A percentile compares a stretch with the other conserved stretches of the same genome.
Evolutionary conservation across 2,888 invertebrate genomes (phyloP).

Genomic region (Dasypogon diadema): DNA sequence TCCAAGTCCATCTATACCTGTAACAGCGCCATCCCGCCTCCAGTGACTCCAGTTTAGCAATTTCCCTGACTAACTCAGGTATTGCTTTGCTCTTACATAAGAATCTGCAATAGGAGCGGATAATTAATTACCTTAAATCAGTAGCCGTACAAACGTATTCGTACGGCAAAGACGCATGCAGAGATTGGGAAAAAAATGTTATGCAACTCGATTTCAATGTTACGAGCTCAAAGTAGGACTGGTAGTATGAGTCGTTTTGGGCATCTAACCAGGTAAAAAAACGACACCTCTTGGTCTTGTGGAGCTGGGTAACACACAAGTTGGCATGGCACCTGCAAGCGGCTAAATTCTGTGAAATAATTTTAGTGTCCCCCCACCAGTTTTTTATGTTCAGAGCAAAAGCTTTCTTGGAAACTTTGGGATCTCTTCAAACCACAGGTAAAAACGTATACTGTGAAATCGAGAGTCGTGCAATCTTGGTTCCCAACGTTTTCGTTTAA

Average conservation of each 20-base stretch:
- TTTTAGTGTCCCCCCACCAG: neutral
- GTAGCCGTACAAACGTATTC: neutral
- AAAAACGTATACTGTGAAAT: neutral
- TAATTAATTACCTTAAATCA: slow-evolving; percentile 6
- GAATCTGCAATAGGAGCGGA: neutral
- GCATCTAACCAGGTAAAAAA: neutral
- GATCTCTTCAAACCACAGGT: neutral
- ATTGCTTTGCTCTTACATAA: neutral
- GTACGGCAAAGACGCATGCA: neutral
- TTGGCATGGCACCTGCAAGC: neutral
- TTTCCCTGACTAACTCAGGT: neutral
- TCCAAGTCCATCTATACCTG: neutral
- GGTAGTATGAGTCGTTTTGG: neutral
- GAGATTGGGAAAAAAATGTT: slow-evolving; percentile 5
- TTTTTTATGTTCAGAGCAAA: neutral
- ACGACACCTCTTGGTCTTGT: neutral
- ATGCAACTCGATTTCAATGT: slow-evolving; percentile 37
- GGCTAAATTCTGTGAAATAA: neutral
- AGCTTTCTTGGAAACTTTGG: neutral
- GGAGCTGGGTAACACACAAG: neutral
- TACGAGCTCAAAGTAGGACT: slow-evolving; percentile 6
- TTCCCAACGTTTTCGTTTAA: too few relatives aligned
- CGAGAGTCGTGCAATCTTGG: too few relatives aligned
- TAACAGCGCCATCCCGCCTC: neutral
- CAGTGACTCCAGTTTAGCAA: neutral